A percentile compares a stretch with the other conserved stretches of the same genome.
These are phyloP conservation scores for Candoia aspera DNA, from an alignment of 2,113 vertebrate species.

Conservation along the genomic window DNA sequence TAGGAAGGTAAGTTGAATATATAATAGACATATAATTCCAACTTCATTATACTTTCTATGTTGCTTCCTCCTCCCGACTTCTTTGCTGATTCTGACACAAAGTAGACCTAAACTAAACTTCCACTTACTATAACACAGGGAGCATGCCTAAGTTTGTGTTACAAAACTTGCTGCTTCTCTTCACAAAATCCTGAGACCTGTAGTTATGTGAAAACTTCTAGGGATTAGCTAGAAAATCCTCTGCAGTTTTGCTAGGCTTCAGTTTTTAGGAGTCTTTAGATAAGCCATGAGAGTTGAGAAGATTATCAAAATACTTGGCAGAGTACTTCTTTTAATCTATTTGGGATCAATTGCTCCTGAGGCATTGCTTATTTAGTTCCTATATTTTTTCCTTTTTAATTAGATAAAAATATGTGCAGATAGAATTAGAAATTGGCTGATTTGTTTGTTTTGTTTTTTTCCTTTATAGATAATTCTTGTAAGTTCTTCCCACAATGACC, in stretches of 20 bases:
- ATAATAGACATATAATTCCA: background rate
- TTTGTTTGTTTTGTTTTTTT: background rate
- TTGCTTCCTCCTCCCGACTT: background rate
- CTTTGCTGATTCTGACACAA: background rate
- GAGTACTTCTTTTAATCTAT: background rate
- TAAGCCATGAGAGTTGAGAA: background rate
- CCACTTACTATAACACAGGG: background rate
- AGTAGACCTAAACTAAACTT: background rate
- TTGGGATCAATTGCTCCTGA: background rate
- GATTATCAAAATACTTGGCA: background rate
- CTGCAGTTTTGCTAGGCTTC: background rate
- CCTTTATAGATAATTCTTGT: constrained; percentile 89
- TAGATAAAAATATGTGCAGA: background rate
- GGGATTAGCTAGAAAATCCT: background rate
- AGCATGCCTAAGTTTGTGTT: background rate
- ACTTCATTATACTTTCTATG: background rate
- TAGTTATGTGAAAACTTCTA: background rate
- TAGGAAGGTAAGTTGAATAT: background rate
- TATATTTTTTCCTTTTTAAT: background rate
- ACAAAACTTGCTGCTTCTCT: background rate
- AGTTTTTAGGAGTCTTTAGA: background rate
- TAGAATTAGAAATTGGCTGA: background rate
- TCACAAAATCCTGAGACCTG: background rate
- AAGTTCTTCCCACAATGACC: constrained; percentile 88
- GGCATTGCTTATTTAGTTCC: background rate